Evolutionary conservation across 2,797 vertebrate species (phyloP).

Genomic region (Cheirogaleus major): DNA sequence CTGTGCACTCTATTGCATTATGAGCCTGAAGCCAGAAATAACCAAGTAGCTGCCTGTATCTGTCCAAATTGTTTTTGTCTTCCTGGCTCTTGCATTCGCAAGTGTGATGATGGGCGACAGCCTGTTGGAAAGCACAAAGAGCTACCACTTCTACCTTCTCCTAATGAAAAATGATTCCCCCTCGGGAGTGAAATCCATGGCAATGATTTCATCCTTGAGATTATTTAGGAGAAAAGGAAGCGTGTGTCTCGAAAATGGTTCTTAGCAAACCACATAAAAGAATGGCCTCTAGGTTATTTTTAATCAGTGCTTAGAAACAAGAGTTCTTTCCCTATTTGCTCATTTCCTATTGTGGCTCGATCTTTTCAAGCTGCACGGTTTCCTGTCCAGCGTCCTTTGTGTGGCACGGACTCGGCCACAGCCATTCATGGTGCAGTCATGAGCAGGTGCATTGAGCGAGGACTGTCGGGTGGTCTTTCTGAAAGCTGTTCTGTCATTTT

Average conservation of each 20-base stretch:
- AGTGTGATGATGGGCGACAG: background rate
- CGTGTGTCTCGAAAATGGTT: conserved; percentile 51
- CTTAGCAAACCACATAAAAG: conserved; percentile 58
- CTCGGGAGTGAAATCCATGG: conserved; percentile 41
- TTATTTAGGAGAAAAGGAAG: conserved; percentile 72
- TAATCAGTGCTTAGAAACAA: conserved; percentile 67
- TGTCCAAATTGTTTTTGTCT: conserved; percentile 64
- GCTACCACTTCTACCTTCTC: background rate
- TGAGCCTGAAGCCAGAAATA: conserved; percentile 50
- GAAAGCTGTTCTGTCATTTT: background rate
- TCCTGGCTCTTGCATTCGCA: conserved; percentile 39
- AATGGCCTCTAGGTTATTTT: conserved; percentile 60
- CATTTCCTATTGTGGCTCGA: background rate
- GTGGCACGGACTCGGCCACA: background rate
- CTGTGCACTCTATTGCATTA: background rate
- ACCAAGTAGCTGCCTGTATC: conserved; percentile 25
- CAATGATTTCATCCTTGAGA: conserved; percentile 62
- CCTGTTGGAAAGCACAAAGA: conserved; percentile 20
- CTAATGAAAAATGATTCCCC: conserved; percentile 55
- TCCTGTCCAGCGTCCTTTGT: background rate
- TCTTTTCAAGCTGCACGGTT: background rate
- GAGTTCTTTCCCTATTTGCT: conserved; percentile 26
- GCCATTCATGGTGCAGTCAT: background rate
- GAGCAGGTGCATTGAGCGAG: background rate
- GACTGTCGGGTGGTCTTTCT: background rate